Evolutionary conservation across 2,113 vertebrate genomes (phyloP).

Genomic region (pig (Sus scrofa)): T2T-Sscrofa CM000830.6:33451501-33452000

Average conservation of each 20-base stretch:
- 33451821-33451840: not conserved
- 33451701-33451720: not conserved
- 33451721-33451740: not conserved
- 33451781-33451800: not conserved
- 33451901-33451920: not conserved
- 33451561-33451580: not conserved
- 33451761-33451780: conserved; percentile 7
- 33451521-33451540: not conserved
- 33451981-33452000: not conserved
- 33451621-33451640: not conserved
- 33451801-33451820: not conserved
- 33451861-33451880: not conserved
- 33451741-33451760: not conserved
- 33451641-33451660: not conserved
- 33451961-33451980: too few species aligned
- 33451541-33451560: not conserved
- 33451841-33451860: not conserved
- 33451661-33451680: not conserved
- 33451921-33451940: not conserved
- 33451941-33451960: too few species aligned
- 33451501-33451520: not conserved
- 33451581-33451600: not conserved
- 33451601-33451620: not conserved
- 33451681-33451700: not conserved
- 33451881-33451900: not conserved